Evolutionary conservation across 2,888 invertebrate genomes (phyloP).

Genomic region (Carpatolechia fugitivella): DNA sequence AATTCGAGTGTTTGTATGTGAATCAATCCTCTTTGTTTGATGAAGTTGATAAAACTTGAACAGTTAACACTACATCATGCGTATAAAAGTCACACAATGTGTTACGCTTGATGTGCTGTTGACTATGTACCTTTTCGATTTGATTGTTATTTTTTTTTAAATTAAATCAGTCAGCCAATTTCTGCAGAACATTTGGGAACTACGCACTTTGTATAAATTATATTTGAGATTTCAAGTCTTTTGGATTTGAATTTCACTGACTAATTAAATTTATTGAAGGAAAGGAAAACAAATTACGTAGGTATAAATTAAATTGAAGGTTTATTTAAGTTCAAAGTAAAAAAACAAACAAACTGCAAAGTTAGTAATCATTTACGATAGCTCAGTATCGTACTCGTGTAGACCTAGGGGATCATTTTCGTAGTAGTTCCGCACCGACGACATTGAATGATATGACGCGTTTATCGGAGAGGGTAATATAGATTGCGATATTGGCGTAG

Average conservation of each 20-base stretch:
- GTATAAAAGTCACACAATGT: slow-evolving; percentile 20
- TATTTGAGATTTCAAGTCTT: slow-evolving; percentile 21
- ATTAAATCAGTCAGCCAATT: slow-evolving; percentile 18
- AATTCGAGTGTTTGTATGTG: too few species aligned
- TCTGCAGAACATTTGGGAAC: slow-evolving; percentile 19
- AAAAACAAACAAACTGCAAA: slow-evolving; percentile 21
- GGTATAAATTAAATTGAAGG: not conserved
- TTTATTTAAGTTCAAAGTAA: slow-evolving; percentile 21
- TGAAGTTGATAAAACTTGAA: slow-evolving; percentile 21
- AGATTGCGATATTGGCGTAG: too few species aligned
- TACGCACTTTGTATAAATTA: slow-evolving; percentile 19
- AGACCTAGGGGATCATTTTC: too few species aligned
- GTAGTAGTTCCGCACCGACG: too few species aligned
- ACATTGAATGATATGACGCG: too few species aligned
- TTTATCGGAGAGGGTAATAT: too few species aligned
- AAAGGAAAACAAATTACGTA: slow-evolving; percentile 19
- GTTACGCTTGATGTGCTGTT: slow-evolving; percentile 21
- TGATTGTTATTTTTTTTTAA: slow-evolving; percentile 17
- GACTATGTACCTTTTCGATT: slow-evolving; percentile 19
- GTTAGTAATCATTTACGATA: too few species aligned
- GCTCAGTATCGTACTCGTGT: too few species aligned
- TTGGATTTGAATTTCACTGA: slow-evolving; percentile 20
- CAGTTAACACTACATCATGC: slow-evolving; percentile 20
- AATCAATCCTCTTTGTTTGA: slow-evolving; percentile 14
- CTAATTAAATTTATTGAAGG: slow-evolving; percentile 21